phyloP scores from a whole-genome alignment of 1,140 invertebrate genomes.

The Psix sp. region DNA sequence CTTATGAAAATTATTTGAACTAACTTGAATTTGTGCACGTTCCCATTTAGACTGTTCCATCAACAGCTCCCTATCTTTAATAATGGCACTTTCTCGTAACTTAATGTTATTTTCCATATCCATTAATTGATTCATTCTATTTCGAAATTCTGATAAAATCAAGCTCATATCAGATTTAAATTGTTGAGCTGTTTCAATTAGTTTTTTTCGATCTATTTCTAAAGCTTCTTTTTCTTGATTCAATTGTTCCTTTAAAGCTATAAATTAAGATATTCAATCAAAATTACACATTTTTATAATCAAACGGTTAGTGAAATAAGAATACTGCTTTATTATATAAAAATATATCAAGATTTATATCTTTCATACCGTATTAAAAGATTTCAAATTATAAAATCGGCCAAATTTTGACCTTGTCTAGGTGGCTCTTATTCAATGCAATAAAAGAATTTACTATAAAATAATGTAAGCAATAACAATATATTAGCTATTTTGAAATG shows the following conservation, averaged over 20 bases:
- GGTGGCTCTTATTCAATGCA: too few relatives aligned
- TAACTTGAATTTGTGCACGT: conserved; percentile 67
- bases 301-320: too few relatives aligned
- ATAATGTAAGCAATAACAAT: too few relatives aligned
- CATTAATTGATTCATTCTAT: conserved; percentile 58
- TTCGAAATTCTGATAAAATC: conserved; percentile 64
- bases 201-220: conserved; percentile 62
- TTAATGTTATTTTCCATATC: conserved; percentile 65
- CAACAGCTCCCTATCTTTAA: conserved; percentile 68
- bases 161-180: conserved; percentile 58
- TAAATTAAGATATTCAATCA: conserved; percentile 31
- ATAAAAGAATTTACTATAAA: too few relatives aligned
- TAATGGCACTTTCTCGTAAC: conserved; percentile 61
- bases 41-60: conserved; percentile 71
- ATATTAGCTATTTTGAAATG: too few relatives aligned
- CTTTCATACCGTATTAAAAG: too few relatives aligned
- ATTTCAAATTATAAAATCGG: too few relatives aligned
- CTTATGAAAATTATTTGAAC: conserved; percentile 41
- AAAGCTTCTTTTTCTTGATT: conserved; percentile 63
- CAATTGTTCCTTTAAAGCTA: conserved; percentile 64
- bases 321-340: too few relatives aligned
- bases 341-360: too few relatives aligned
- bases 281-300: neutral
- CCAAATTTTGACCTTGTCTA: too few relatives aligned
- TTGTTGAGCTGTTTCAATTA: conserved; percentile 62